phyloP scores from a whole-genome alignment of 2,113 vertebrate genomes.

The Phaethon lepturus region DNA sequence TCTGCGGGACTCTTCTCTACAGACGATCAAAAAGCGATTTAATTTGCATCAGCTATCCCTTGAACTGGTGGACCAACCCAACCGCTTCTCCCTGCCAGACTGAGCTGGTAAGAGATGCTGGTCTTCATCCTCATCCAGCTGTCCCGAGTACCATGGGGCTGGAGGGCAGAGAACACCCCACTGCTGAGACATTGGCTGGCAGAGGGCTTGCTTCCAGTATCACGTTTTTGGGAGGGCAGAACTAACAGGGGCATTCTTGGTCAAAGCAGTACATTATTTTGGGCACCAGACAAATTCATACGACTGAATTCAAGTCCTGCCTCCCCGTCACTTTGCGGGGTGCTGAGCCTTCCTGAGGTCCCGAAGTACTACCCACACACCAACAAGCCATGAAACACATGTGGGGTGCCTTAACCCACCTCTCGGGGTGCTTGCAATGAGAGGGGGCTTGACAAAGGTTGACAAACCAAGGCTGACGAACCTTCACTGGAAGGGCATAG shows the following conservation, averaged over 20 bases:
- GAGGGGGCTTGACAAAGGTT: background rate
- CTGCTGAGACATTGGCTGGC: background rate
- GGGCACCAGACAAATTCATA: background rate
- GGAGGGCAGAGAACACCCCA: background rate
- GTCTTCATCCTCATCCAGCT: background rate
- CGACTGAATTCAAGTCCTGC: background rate
- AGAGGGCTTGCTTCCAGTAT: background rate
- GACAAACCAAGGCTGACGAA: background rate
- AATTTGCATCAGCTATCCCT: background rate
- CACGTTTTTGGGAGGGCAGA: background rate
- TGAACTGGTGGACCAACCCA: background rate
- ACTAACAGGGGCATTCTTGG: rapidly evolving
- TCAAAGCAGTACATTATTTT: rapidly evolving
- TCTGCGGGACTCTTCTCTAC: background rate
- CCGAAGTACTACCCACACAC: background rate
- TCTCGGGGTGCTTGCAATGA: too few species aligned
- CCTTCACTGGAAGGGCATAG: background rate
- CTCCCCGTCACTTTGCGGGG: rapidly evolving
- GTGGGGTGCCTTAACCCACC: background rate
- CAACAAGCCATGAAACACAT: background rate
- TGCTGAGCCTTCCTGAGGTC: background rate
- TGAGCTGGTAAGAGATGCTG: background rate
- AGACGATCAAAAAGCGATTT: rapidly evolving
- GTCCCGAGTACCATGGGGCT: rapidly evolving
- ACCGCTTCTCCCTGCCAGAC: rapidly evolving